A percentile compares a stretch with the other conserved stretches of the same genome.
Evolutionary conservation across 2,113 vertebrate species (phyloP).

Genomic region (Melanerpes formicivorus): DNA sequence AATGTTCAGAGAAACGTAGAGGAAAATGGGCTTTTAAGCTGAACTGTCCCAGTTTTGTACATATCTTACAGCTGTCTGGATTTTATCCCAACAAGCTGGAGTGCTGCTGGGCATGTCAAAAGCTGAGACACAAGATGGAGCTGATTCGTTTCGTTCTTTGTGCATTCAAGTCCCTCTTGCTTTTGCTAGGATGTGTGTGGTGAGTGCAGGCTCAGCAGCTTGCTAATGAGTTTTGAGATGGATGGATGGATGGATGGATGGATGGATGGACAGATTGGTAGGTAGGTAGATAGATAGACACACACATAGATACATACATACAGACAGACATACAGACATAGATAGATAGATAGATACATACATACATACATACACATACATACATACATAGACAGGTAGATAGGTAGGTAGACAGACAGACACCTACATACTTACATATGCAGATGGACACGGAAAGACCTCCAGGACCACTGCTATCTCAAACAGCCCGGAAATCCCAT

Average conservation of each 20-base stretch:
- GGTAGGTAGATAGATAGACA: too few relatives aligned
- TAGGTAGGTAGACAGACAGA: too few relatives aligned
- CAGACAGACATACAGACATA: too few relatives aligned
- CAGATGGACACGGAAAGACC: neutral
- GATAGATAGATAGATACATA: too few relatives aligned
- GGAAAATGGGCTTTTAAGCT: neutral
- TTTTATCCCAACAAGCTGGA: neutral
- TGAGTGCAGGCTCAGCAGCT: slow-evolving; percentile 10
- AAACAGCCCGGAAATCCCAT: neutral
- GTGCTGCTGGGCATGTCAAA: neutral
- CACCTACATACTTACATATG: rapidly evolving
- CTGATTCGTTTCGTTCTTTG: slow-evolving; percentile 24
- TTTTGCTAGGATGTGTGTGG: neutral
- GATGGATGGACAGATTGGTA: too few relatives aligned
- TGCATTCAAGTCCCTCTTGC: neutral
- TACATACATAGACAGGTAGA: too few relatives aligned
- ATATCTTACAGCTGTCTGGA: neutral
- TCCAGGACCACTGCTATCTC: neutral
- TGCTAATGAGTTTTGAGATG: neutral
- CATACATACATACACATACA: too few relatives aligned
- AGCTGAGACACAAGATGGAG: slow-evolving; percentile 53
- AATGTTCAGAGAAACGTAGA: neutral
- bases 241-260: neutral
- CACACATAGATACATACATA: too few relatives aligned
- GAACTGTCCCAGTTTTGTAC: slow-evolving; percentile 3